These are phyloP conservation scores for Invenusta paracnida DNA, from an alignment of 2,888 invertebrate species.

Conservation along the genomic window DNA sequence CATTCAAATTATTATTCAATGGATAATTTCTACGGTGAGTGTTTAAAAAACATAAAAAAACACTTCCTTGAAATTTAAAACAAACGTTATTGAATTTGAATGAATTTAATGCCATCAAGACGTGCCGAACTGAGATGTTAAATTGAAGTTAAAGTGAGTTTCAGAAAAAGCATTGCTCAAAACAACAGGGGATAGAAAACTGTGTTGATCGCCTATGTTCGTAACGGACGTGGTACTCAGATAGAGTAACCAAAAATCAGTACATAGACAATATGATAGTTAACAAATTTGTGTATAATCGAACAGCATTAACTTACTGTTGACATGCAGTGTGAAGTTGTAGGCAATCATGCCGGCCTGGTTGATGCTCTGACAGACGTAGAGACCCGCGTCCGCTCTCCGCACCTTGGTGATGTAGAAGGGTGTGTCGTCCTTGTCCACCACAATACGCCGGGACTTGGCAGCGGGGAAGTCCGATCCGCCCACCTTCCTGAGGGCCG, in stretches of 20 bases:
- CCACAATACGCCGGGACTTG: conserved; percentile 3
- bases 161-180: too few species aligned
- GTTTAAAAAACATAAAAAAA: too few species aligned
- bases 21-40: too few species aligned
- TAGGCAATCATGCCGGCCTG: conserved; percentile 35
- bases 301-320: conserved; percentile 9
- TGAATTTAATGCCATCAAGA: too few species aligned
- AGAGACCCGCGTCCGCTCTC: conserved; percentile 25
- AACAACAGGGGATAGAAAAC: too few species aligned
- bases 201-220: neutral
- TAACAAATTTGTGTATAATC: neutral
- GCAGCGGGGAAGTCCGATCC: conserved; percentile 37
- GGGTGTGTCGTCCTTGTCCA: conserved; percentile 36
- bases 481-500: conserved; percentile 25
- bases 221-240: too few species aligned
- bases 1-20: too few species aligned
- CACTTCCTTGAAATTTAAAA: too few species aligned
- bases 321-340: conserved; percentile 37
- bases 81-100: too few species aligned
- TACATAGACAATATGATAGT: neutral
- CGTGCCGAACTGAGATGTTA: too few species aligned
- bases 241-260: neutral
- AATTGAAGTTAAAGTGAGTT: too few species aligned
- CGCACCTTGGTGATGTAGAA: conserved; percentile 35
- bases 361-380: conserved; percentile 30